Base-by-base conservation (phyloP, 2,888 invertebrate genomes). In the Dryocosmus kuriphilus region DNA sequence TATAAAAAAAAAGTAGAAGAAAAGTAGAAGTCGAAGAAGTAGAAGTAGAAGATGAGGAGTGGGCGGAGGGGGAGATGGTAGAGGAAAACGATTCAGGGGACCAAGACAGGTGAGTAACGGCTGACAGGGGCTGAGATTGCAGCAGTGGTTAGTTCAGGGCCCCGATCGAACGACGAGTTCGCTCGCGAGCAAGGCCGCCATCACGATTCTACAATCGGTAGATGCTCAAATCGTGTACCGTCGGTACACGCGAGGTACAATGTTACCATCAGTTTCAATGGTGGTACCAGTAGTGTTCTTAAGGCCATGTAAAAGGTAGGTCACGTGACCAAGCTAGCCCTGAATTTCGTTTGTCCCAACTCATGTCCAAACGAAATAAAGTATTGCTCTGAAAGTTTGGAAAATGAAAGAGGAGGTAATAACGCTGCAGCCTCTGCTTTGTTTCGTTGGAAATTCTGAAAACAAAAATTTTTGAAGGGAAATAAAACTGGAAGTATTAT, bases 41-140 rank as follows among this genome's bases (percentile, higher is more conserved):
- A 75, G 57, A 65, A 76, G 76, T 62, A 57, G 41, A 67, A 46
- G 74, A 77, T 81, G 81, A 77, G 80, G 80, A 79, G 74, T 77
- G 73, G 79, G 74, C 79, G 80, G 80, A 76, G 80, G 79, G 79
- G 81, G 81, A 74, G 71, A 60, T 65, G 65, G 51, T 62, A 27
- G 83, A 79, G 81, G 78, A 80, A 74, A 81, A 80, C 77, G 75
- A 79, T 76, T 80, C 78, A 81, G 77, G 71, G 30, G 61, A 35
- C 16, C 57, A 63, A 60, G 87, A 88, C 87, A 86, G 86, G 87
- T 87, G 87, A 87, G 86, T 87, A 87, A 87, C 87, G 86, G 86
- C 86, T 86, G 87, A 87, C 85, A 87, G 86, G 83, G 87, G 85
- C 82, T 83, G 83, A 84, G 86, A 85, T 82, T 82, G 81, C 79